These are phyloP conservation scores for Micromys minutus DNA, from an alignment of 2,113 vertebrate genomes.

Conservation along the genomic window DNA sequence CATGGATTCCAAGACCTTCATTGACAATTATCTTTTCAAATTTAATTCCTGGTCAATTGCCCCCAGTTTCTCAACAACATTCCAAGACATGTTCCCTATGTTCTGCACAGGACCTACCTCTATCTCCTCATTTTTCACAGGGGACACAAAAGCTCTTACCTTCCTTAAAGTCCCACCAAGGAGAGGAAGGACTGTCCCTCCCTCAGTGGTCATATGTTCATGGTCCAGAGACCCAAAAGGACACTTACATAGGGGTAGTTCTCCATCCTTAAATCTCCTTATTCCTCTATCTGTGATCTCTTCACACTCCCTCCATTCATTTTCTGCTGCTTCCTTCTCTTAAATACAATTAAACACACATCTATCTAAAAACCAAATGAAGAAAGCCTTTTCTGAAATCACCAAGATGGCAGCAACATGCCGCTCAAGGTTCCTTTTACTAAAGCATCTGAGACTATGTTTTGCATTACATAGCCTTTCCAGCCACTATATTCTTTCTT, in stretches of 20 bases:
- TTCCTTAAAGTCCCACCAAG: not conserved
- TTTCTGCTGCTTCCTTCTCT: not conserved
- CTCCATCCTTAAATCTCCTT: not conserved
- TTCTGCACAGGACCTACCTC: not conserved
- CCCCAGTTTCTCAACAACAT: not conserved
- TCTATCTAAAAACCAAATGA: not conserved
- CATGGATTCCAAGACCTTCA: constrained; percentile 19
- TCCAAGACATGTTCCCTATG: constrained; percentile 1
- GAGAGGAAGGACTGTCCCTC: not conserved
- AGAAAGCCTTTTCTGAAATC: not conserved
- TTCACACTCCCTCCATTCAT: not conserved
- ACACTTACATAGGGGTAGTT: not conserved
- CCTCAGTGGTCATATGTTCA: not conserved
- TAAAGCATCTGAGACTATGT: not conserved
- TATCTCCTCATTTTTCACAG: constrained; percentile 19
- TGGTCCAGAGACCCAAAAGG: not conserved
- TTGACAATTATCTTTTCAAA: not conserved
- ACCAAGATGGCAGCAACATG: not conserved
- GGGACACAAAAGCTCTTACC: not conserved
- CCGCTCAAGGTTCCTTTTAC: not conserved
- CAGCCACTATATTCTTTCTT: not conserved
- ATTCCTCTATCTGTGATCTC: not conserved
- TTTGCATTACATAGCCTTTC: not conserved
- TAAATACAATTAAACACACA: not conserved
- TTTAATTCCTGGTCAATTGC: constrained; percentile 1